Evolutionary conservation across 2,797 vertebrate genomes (phyloP), one percentile per base, ranked within the genome.

Genomic region (Eleutherodactylus coqui): DNA sequence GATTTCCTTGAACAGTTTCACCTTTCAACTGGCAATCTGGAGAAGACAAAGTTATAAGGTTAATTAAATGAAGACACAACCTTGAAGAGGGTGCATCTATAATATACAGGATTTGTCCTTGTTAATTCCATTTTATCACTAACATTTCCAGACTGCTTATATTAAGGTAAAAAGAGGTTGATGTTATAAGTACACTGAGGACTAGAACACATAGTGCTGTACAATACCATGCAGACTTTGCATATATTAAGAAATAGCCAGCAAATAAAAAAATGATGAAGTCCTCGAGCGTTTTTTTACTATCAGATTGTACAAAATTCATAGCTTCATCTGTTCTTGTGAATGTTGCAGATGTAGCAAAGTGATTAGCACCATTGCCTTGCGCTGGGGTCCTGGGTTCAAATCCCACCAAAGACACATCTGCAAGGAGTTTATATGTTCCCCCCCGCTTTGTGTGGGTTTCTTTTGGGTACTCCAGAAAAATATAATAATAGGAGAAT

Each of bases 1-100:
- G 34, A 41, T 38, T 38, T 70, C 36, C 36, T 70, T 4, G 19
- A 21, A 36, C 36, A 70, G 3, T 24, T 10, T 41, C 24, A 70
- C 67, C 67, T 70, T 70, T 38, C 36, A 21, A 16, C 19, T 24
- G 17, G 34, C 36, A 41, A 41, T 41, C 34, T 41, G 67, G 67
- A 36, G 34, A 67, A 67, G 62, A 67, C 5, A 70, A 36, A 38
- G 36, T 70, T 41, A 70, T 38, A 70, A 70, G 67, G 67, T 70
- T 70, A 70, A 70, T 41, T 70, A 70, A 41, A 70, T 70, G 36
- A 70, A 70, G 67, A 70, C 36, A 24, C 34, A 70, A 70, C 67
- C 67, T 70, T 70, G 67, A 70, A 24, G 10, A 24, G 67, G 34
- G 19, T 24, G 19, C 67, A 38, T 70, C 10, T 41, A n/a, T 38